These are phyloP conservation scores for Idaea dimidiata DNA, from an alignment of 2,888 invertebrate species.

Conservation along the genomic window DNA sequence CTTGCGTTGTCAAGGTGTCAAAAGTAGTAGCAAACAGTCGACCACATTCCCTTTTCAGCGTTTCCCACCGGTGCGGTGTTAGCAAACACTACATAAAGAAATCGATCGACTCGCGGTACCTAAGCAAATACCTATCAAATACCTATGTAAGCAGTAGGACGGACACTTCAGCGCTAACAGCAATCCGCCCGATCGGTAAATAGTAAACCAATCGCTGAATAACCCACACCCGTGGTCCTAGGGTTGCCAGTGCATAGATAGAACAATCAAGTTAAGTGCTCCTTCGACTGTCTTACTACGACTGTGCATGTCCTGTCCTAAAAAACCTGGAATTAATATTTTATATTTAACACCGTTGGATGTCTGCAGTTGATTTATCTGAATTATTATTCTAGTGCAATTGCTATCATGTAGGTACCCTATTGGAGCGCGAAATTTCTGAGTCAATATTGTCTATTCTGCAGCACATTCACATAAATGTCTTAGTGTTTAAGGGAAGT, in stretches of 20 bases:
- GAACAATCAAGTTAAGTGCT: not conserved
- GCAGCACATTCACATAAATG: no score
- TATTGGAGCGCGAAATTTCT: no score
- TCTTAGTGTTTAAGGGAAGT: no score
- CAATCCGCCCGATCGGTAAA: constrained; percentile 57
- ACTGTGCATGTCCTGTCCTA: no score
- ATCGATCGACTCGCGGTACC: not conserved
- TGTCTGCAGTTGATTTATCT: no score
- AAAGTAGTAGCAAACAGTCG: not conserved
- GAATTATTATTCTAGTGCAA: no score
- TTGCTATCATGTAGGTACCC: no score
- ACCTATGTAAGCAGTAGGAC: not conserved
- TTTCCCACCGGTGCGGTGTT: not conserved
- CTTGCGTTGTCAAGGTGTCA: not conserved
- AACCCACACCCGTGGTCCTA: constrained; percentile 20
- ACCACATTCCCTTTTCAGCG: not conserved
- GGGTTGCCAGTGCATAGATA: constrained; percentile 21
- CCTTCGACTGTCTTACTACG: no score
- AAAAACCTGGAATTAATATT: no score
- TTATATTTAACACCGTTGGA: no score
- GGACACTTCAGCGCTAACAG: constrained; percentile 47
- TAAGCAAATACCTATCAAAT: not conserved
- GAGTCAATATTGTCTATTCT: no score
- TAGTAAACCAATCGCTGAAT: constrained; percentile 57
- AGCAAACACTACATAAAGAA: not conserved